Evolutionary conservation across 2,797 vertebrate genomes (phyloP).

Genomic region (Galagoides demidoff): DNA sequence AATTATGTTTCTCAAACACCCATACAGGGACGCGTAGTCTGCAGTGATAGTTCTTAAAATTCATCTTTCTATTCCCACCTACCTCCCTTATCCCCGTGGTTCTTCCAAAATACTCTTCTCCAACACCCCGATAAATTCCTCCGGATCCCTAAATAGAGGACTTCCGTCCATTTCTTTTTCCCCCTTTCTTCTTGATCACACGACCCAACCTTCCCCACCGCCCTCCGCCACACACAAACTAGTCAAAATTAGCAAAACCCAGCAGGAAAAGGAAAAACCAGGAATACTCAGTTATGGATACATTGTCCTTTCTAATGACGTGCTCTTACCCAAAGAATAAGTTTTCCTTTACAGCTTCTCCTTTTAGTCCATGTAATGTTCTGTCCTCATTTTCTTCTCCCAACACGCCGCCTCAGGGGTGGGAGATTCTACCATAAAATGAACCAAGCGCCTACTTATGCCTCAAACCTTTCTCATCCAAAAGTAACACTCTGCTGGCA

Average conservation of each 20-base stretch:
- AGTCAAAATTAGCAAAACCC: neutral
- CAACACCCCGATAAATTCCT: neutral
- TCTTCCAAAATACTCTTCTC: neutral
- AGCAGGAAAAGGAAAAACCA: neutral
- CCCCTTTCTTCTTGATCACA: neutral
- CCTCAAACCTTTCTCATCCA: neutral
- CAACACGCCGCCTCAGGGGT: neutral
- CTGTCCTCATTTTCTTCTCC: neutral
- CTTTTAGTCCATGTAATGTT: neutral
- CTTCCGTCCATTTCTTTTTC: neutral
- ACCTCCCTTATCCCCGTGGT: neutral
- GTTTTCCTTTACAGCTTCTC: neutral
- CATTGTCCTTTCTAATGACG: neutral
- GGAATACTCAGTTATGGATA: neutral
- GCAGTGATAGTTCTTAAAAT: neutral
- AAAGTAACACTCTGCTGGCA: too few relatives aligned
- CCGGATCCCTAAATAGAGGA: rapidly evolving
- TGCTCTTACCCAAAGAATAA: neutral
- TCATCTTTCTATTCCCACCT: neutral
- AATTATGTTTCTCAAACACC: neutral
- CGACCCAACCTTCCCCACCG: neutral
- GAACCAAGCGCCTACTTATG: neutral
- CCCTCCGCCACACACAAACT: neutral
- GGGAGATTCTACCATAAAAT: too few relatives aligned
- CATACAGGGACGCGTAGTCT: neutral